Conservation (phyloP, 2,797 vertebrate species). For the Liasis olivaceus region DNA sequence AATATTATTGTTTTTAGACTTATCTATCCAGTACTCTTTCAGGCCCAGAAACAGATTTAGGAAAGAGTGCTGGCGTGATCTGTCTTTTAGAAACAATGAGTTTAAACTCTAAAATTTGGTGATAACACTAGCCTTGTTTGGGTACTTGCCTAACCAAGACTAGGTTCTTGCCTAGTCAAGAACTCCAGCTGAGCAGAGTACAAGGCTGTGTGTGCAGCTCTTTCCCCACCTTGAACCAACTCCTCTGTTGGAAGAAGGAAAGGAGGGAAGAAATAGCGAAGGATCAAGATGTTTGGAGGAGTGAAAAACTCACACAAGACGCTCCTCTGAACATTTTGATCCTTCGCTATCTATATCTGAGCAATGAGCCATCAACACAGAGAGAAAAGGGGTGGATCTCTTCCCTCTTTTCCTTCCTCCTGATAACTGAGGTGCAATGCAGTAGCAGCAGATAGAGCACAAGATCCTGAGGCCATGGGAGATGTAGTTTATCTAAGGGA, state of each 20-base stretch:
- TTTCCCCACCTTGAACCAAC: neutral
- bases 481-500: neutral
- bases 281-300: neutral
- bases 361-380: neutral
- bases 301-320: neutral
- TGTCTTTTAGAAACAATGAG: neutral
- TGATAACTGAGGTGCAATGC: neutral
- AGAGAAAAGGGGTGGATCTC: neutral
- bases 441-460: neutral
- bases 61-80: neutral
- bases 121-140: neutral
- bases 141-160: neutral
- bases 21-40: neutral
- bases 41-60: neutral
- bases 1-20: neutral
- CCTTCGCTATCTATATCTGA: neutral
- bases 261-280: neutral
- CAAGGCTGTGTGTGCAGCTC: neutral
- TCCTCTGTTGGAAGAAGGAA: neutral
- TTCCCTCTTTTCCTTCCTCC: neutral
- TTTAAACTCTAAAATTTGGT: neutral
- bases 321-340: neutral
- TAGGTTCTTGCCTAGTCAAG: too few species aligned
- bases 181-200: neutral
- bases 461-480: neutral